Percentiles rank a stretch among this genome's conserved stretches.
Conservation (phyloP, 92 coral and sea anemone species). For the Metridium senile region DNA sequence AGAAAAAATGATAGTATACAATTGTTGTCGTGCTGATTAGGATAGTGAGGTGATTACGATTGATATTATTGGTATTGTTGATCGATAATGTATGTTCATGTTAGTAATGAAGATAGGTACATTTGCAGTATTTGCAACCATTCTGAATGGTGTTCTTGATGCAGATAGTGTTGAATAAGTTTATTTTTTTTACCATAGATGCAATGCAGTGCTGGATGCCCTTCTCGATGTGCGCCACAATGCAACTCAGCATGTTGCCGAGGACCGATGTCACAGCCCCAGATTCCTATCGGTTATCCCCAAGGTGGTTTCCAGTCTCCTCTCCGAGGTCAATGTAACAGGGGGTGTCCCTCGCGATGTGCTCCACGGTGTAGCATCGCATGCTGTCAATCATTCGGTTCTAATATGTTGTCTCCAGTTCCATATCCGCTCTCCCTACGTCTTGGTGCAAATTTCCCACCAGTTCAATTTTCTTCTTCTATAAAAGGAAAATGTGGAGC, state of each 20-base stretch:
- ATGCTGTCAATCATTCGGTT: neutral
- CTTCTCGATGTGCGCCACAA: neutral
- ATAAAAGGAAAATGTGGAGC: neutral
- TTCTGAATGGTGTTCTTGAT: no score
- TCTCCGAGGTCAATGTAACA: neutral
- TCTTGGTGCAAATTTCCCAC: no score
- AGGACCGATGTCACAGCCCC: neutral
- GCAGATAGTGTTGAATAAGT: no score
- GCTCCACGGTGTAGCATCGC: neutral
- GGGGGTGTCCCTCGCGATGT: neutral
- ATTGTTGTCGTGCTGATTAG: no score
- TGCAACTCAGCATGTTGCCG: neutral
- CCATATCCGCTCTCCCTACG: neutral
- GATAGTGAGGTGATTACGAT: no score
- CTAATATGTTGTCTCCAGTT: neutral
- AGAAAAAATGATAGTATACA: no score
- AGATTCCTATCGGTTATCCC: neutral
- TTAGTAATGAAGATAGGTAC: no score
- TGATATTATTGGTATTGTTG: no score
- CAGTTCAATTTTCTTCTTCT: neutral
- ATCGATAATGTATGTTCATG: no score
- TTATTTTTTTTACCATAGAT: neutral
- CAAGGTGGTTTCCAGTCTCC: neutral
- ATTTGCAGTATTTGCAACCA: no score
- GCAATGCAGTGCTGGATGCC: neutral